Base-by-base conservation (phyloP, 2,888 invertebrate genomes). In the Nesidiocoris tenuis region DNA sequence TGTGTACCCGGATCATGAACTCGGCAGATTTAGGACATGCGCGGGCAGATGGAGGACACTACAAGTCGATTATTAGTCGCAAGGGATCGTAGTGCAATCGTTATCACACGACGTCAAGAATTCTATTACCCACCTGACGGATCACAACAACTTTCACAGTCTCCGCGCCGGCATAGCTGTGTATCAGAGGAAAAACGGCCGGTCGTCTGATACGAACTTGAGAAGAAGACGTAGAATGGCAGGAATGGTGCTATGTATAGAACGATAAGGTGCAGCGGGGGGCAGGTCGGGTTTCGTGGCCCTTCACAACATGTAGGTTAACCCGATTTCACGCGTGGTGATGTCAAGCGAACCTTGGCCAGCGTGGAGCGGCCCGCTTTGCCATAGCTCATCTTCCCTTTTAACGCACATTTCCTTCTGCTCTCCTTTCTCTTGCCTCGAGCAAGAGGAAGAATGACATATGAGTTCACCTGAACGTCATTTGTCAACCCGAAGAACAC, bases 231-330 rank as follows among this genome's bases (percentile, higher is more conserved):
- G 39, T n/a, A n/a, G n/a, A n/a, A n/a, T n/a, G n/a, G n/a, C n/a
- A n/a, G n/a, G n/a, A n/a, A n/a, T n/a, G n/a, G n/a, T n/a, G 39
- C 39, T 39, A 39, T 39, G 39, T 39, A 39, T 39, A 39, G 39
- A 39, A 39, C 39, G 5, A 39, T 39, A 3, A n/a, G n/a, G n/a
- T n/a, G n/a, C n/a, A n/a, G n/a, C n/a, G n/a, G n/a, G n/a, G n/a
- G n/a, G n/a, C n/a, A 12, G 39, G 39, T 39, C 39, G 39, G 39
- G 39, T 39, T 39, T 59, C 23, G 59, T 70, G 70, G 24, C 59
- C 57, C 70, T 59, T 70, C 59, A 70, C 70, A 70, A 70, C 70
- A 70, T 70, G 70, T 70, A 70, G 70, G 70, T 70, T 70, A 70
- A 70, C 70, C 70, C 59, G 70, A 70, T 70, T 70, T 70, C 70